A percentile compares a stretch with the other conserved stretches of the same genome.
Conservation (phyloP, 2,888 invertebrate genomes). For the Helobdella robusta region DNA sequence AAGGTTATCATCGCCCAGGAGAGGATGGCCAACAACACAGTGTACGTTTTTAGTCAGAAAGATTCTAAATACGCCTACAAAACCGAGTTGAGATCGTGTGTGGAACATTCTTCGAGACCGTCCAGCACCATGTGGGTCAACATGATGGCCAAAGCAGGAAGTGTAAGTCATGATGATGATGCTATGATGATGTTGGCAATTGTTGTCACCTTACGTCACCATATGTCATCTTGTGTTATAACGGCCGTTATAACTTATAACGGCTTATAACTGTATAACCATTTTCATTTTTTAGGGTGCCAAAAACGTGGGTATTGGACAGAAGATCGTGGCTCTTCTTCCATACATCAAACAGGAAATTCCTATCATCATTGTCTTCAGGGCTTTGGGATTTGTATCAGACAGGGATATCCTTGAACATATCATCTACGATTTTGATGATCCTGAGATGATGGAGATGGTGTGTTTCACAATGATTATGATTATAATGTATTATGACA, state of each 20-base stretch:
- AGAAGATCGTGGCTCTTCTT: slow-evolving; percentile 89
- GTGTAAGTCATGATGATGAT: too few species aligned
- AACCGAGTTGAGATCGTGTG: slow-evolving; percentile 88
- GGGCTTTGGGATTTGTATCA: slow-evolving; percentile 97
- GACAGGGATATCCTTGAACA: slow-evolving; percentile 98
- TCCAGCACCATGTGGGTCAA: slow-evolving; percentile 98
- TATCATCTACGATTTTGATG: slow-evolving; percentile 99
- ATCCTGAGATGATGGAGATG: slow-evolving; percentile 99
- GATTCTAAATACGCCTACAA: slow-evolving; percentile 98
- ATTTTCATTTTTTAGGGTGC: slow-evolving; percentile 56
- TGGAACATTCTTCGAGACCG: slow-evolving; percentile 81
- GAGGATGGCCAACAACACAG: slow-evolving; percentile 99
- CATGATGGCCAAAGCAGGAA: slow-evolving; percentile 97
- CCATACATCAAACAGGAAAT: slow-evolving; percentile 99
- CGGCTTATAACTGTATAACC: too few species aligned
- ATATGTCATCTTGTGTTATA: too few species aligned
- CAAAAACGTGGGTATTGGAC: slow-evolving; percentile 71
- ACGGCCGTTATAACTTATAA: too few species aligned
- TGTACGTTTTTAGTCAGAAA: slow-evolving; percentile 98
- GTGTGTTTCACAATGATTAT: too few species aligned
- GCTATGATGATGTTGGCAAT: too few species aligned
- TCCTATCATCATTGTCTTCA: slow-evolving; percentile 97
- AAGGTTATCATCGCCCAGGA: slow-evolving; percentile 97
- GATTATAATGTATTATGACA: too few species aligned
- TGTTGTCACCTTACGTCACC: too few species aligned